phyloP scores from a whole-genome alignment of 2,113 vertebrate genomes.

The Pachypanchax playfairii region DNA sequence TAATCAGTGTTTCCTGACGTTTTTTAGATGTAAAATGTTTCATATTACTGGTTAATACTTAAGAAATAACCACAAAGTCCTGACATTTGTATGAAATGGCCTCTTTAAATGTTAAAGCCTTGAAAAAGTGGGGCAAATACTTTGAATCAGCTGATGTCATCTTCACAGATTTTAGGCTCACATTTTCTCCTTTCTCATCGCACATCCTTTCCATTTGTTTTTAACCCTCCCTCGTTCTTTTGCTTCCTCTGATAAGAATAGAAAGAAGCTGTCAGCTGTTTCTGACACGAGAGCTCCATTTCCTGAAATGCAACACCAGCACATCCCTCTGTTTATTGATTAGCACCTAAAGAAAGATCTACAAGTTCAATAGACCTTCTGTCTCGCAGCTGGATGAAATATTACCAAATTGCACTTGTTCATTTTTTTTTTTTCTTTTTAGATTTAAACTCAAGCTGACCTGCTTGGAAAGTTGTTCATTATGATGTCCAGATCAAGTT shows the following conservation, averaged over 20 bases:
- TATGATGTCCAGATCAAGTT: background rate
- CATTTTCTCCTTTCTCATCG: background rate
- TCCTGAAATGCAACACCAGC: conserved; percentile 31
- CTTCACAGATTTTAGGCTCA: background rate
- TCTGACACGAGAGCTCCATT: background rate
- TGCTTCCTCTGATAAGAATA: conserved; percentile 1
- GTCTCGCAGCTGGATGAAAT: background rate
- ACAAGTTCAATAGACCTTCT: conserved; percentile 12
- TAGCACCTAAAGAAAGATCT: conserved; percentile 16
- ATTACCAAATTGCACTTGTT: too few relatives aligned
- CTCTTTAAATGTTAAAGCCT: too few relatives aligned
- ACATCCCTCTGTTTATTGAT: conserved; percentile 51
- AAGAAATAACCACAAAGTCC: too few relatives aligned
- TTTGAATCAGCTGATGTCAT: too few relatives aligned
- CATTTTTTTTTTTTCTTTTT: background rate
- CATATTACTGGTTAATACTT: too few relatives aligned
- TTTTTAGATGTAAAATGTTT: too few relatives aligned
- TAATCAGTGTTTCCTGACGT: too few relatives aligned
- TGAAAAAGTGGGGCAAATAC: too few relatives aligned
- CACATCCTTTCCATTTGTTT: background rate
- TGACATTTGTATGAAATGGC: too few relatives aligned
- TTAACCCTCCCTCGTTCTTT: background rate
- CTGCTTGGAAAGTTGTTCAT: background rate
- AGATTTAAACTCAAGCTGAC: background rate
- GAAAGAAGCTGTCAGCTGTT: conserved; percentile 29